Evolutionary conservation across 2,113 vertebrate species (phyloP), one percentile per base, ranked within the genome.

Genomic region (Acanthisitta chloris): DNA sequence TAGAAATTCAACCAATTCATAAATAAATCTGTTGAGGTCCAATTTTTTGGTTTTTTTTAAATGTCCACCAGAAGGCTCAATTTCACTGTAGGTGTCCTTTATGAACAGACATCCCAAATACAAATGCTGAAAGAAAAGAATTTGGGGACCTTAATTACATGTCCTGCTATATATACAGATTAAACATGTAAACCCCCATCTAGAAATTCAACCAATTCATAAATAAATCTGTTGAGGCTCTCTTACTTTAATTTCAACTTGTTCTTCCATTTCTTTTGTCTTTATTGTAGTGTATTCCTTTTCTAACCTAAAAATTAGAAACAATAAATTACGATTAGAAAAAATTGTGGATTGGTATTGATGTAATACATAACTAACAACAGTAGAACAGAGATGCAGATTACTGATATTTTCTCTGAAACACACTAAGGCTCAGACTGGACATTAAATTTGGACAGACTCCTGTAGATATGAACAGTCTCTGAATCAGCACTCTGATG

Each of bases 281-380:
- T 99, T 99, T 98, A 99, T 99, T 97, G 99, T 99, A 98, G 99
- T 99, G 97, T 99, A 99, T 94, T 99, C 99, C 92, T 99, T 99
- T 96, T 99, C 99, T 94, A 99, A 98, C 98, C 99, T 99, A 90
- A 95, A 97, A 96, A 49, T 81, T 54, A 62, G 85, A 88, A 91
- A 97, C 23, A 74, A n/a, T 66, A 79, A 90, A 19, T 76, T 64
- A 69, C 10, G 3, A 91, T 91, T 69, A 93, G 67, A 91, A 89
- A 89, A 82, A 52, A 43, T 1, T 43, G 18, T 2, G 4, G 55
- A 5, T 31, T 45, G 17, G n/a, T n/a, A n/a, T 49, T 77, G 48
- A 23, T 66, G 8, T 31, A 91, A 67, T n/a, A 55, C 8, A 33
- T 69, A 82, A 88, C 18, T 86, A 79, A 42, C 24, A 83, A 69